Evolutionary conservation across 64 coral and sea anemone species (phyloP).

Genomic region (Montipora foliosa): DNA sequence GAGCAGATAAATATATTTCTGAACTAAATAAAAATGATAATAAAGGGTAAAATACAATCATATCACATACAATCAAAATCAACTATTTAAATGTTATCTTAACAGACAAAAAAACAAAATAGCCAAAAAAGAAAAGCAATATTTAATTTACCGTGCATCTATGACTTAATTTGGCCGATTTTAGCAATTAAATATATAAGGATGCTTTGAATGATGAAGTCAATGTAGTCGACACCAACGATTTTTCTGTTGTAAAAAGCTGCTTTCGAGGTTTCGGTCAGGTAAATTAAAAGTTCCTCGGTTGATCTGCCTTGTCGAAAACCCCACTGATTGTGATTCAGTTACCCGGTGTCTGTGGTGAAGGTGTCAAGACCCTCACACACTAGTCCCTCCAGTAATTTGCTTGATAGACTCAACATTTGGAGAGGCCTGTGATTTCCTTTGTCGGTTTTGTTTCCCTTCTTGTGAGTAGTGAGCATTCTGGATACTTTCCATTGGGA

Average conservation of each 20-base stretch:
- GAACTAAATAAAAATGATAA: too few species aligned
- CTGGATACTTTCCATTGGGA: conserved; percentile 64
- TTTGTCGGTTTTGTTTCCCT: conserved; percentile 30
- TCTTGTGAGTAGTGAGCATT: conserved; percentile 51
- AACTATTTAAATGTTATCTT: too few species aligned
- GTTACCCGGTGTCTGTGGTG: conserved; percentile 33
- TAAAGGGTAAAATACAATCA: too few species aligned
- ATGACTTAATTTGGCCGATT: too few species aligned
- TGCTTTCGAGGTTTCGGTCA: conserved; percentile 53
- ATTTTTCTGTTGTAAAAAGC: conserved; percentile 59
- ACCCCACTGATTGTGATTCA: conserved; percentile 58
- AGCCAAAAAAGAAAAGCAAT: too few species aligned
- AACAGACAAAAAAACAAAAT: too few species aligned
- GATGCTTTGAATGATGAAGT: background rate
- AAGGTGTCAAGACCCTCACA: conserved; percentile 51
- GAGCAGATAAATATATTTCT: too few species aligned
- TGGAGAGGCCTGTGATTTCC: background rate
- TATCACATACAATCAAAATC: too few species aligned
- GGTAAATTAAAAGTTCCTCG: conserved; percentile 21
- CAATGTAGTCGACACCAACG: conserved; percentile 51
- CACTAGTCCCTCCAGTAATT: conserved; percentile 52
- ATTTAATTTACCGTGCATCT: too few species aligned
- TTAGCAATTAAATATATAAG: too few species aligned
- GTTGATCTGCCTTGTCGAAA: conserved; percentile 24
- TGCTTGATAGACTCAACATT: conserved; percentile 54